Percentiles rank a stretch among this genome's conserved stretches.
phyloP scores from a whole-genome alignment of 2,888 invertebrate genomes.

The Aporophyla nigra region DNA sequence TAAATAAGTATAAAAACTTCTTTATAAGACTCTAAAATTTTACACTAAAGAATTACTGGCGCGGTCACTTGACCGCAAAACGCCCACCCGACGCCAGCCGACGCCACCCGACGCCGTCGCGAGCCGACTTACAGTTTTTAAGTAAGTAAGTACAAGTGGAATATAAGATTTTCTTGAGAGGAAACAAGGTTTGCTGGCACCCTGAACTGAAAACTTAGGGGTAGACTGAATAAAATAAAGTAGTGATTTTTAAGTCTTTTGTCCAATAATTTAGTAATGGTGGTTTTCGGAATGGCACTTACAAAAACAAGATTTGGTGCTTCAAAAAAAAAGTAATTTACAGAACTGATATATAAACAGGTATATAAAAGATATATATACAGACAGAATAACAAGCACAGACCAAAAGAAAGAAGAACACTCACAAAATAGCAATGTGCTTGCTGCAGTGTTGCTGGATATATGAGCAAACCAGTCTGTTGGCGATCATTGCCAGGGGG shows the following conservation, averaged over 20 bases:
- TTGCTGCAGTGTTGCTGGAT: no score
- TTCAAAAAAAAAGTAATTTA: no score
- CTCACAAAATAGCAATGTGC: no score
- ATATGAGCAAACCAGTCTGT: no score
- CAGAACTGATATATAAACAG: no score
- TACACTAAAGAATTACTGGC: conserved; percentile 28
- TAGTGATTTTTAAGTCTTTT: not conserved
- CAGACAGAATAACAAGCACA: no score
- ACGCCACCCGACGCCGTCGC: not conserved
- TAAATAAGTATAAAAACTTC: conserved; percentile 21
- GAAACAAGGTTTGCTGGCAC: conserved; percentile 24
- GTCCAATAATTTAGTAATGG: not conserved
- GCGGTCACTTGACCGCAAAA: conserved; percentile 54
- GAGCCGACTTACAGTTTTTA: conserved; percentile 34
- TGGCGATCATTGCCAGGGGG: no score
- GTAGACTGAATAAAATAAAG: not conserved
- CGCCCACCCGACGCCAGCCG: conserved; percentile 1
- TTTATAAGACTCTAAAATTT: conserved; percentile 30
- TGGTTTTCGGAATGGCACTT: not conserved
- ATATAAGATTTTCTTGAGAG: conserved; percentile 21
- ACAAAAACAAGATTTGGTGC: not conserved
- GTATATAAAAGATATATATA: no score
- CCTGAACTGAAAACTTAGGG: conserved; percentile 6
- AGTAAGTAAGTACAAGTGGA: conserved; percentile 28
- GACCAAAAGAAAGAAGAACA: no score